These are phyloP conservation scores for Hyposmocoma kahamanoa DNA, from an alignment of 1,140 invertebrate genomes.

Conservation along the genomic window DNA sequence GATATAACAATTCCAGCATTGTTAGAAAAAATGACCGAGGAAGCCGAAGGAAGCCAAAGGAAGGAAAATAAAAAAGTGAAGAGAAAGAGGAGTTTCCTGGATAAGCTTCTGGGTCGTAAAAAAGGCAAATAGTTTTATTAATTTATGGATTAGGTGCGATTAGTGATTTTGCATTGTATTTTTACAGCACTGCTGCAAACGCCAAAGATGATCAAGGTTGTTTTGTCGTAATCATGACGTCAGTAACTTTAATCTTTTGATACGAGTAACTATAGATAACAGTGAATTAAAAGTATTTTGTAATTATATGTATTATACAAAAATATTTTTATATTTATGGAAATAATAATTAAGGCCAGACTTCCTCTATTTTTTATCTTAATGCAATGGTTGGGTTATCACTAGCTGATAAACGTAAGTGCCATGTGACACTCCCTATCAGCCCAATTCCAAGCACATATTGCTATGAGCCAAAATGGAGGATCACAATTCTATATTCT, in stretches of 20 bases:
- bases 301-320: slow-evolving; percentile 12
- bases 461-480: too few relatives aligned
- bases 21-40: slow-evolving; percentile 54
- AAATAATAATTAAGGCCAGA: slow-evolving; percentile 49
- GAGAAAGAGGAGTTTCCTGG: slow-evolving; percentile 61
- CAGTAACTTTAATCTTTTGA: slow-evolving; percentile 45
- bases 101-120: slow-evolving; percentile 61
- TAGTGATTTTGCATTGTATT: slow-evolving; percentile 26
- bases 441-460: slow-evolving; percentile 31
- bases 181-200: slow-evolving; percentile 29
- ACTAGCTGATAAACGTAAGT: slow-evolving; percentile 48
- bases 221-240: slow-evolving; percentile 39
- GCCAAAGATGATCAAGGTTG: slow-evolving; percentile 57
- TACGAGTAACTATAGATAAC: too few relatives aligned
- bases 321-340: slow-evolving; percentile 25
- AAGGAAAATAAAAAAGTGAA: slow-evolving; percentile 52
- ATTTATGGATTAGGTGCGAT: too few relatives aligned
- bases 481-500: too few relatives aligned
- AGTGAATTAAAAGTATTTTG: too few relatives aligned
- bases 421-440: slow-evolving; percentile 62
- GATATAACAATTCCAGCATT: slow-evolving; percentile 59
- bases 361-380: slow-evolving; percentile 58
- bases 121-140: slow-evolving; percentile 48
- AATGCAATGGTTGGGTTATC: slow-evolving; percentile 65
- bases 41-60: slow-evolving; percentile 44